Conservation (phyloP, 2,113 vertebrate species). For the Burhinus bistriatus region DNA sequence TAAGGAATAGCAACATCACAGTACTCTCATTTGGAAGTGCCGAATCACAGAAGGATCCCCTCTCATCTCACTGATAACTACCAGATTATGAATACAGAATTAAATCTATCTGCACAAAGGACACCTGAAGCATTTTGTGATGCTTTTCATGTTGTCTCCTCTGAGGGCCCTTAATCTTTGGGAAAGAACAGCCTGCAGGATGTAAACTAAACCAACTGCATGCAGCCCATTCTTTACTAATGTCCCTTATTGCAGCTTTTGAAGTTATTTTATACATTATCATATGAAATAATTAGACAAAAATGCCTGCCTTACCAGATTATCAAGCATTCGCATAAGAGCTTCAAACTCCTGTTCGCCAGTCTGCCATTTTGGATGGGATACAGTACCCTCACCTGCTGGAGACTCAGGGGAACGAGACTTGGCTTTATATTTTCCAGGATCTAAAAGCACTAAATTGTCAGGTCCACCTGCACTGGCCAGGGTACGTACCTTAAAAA, state of each 20-base stretch:
- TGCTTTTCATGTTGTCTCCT: not conserved
- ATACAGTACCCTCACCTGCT: conserved; percentile 75
- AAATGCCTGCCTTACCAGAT: conserved; percentile 82
- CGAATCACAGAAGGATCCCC: not conserved
- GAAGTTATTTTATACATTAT: not conserved
- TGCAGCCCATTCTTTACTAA: not conserved
- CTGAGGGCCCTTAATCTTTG: not conserved
- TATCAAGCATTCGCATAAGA: conserved; percentile 98
- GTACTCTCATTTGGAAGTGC: not conserved
- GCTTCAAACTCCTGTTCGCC: conserved; percentile 99
- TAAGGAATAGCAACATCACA: not conserved
- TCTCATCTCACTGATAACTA: not conserved
- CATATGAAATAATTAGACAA: not conserved
- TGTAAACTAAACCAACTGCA: not conserved
- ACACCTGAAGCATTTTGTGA: not conserved
- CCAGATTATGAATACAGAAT: not conserved
- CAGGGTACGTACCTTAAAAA: conserved; percentile 90
- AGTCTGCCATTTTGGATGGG: conserved; percentile 88
- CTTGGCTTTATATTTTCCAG: conserved; percentile 89
- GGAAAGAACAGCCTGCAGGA: not conserved
- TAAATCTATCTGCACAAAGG: not conserved
- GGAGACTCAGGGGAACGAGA: conserved; percentile 82
- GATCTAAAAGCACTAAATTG: conserved; percentile 93
- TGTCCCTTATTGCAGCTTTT: not conserved
- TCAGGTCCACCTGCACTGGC: conserved; percentile 96